A percentile compares a stretch with the other conserved stretches of the same genome.
Conservation (phyloP, 2,113 vertebrate species). For the Nothobranchius kuhntae region DNA sequence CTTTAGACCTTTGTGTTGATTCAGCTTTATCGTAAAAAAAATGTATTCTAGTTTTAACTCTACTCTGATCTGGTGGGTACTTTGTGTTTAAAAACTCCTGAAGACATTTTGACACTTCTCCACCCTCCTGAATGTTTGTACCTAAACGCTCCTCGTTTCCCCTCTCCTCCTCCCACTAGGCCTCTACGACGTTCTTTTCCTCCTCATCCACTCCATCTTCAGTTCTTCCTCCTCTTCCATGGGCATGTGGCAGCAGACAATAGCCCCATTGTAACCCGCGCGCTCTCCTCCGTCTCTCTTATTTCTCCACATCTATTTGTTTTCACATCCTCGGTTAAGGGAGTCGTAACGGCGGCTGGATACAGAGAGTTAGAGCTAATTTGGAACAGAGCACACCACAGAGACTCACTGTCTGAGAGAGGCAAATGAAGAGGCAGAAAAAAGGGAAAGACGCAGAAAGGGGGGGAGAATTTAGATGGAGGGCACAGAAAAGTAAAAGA, state of each 20-base stretch:
- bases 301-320: slow-evolving; percentile 61
- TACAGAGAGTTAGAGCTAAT: slow-evolving; percentile 60
- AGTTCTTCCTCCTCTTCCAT: slow-evolving; percentile 12
- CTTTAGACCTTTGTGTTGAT: too few species aligned
- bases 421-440: slow-evolving; percentile 29
- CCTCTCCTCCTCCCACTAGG: not conserved
- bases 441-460: not conserved
- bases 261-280: slow-evolving; percentile 64
- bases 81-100: too few species aligned
- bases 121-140: too few species aligned
- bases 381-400: slow-evolving; percentile 61
- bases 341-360: slow-evolving; percentile 40
- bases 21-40: too few species aligned
- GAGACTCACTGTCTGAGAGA: slow-evolving; percentile 61
- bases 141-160: too few species aligned
- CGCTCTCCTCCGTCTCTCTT: slow-evolving; percentile 45
- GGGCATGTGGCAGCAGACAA: slow-evolving; percentile 68
- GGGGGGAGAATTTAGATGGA: not conserved
- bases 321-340: slow-evolving; percentile 62
- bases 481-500: slow-evolving; percentile 8
- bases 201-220: not conserved
- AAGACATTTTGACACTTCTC: too few species aligned
- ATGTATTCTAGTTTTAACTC: too few species aligned
- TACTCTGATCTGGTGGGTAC: too few species aligned
- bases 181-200: slow-evolving; percentile 2